These are phyloP conservation scores for Caenorhabditis imperialis DNA, from an alignment of 2,888 invertebrate genomes.

Conservation along the genomic window DNA sequence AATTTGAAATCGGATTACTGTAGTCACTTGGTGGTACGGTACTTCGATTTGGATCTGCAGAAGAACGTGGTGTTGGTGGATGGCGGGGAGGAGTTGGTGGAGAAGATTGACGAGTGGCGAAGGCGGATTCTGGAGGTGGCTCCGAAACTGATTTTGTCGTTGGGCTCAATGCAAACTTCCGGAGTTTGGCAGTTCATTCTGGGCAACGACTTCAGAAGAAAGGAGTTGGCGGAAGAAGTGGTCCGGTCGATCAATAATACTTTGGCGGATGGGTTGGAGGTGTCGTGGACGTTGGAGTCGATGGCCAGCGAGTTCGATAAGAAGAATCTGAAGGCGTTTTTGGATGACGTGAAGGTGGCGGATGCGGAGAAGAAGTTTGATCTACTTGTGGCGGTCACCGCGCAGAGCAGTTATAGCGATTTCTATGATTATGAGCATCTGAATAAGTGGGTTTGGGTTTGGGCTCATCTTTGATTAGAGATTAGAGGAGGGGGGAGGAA, in stretches of 20 bases:
- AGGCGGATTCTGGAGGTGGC: slow-evolving; percentile 17
- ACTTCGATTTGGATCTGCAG: slow-evolving; percentile 36
- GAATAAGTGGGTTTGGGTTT: slow-evolving; percentile 29
- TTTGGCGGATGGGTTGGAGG: slow-evolving; percentile 48
- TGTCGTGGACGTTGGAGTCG: slow-evolving; percentile 52
- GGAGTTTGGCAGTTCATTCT: slow-evolving; percentile 33
- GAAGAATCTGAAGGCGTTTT: slow-evolving; percentile 39
- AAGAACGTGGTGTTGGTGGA: slow-evolving; percentile 5
- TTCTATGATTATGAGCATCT: slow-evolving; percentile 40
- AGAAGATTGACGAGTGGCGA: slow-evolving; percentile 36
- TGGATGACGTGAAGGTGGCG: slow-evolving; percentile 38
- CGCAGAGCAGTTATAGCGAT: slow-evolving; percentile 26
- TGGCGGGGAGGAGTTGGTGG: slow-evolving; percentile 8
- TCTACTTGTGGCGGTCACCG: slow-evolving; percentile 18
- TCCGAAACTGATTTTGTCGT: slow-evolving; percentile 21
- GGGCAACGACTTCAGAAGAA: slow-evolving; percentile 30
- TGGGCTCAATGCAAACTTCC: slow-evolving; percentile 27
- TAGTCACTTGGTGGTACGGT: slow-evolving; percentile 41
- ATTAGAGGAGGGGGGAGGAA: too few relatives aligned
- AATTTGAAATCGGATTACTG: slow-evolving; percentile 39
- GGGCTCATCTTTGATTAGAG: too few relatives aligned
- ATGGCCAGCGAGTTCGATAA: slow-evolving; percentile 49
- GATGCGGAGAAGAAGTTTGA: slow-evolving; percentile 8
- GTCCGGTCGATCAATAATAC: slow-evolving; percentile 7
- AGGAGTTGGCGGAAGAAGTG: slow-evolving; percentile 26